Conservation (phyloP, 2,888 invertebrate genomes). For the Tipula confusa region DNA sequence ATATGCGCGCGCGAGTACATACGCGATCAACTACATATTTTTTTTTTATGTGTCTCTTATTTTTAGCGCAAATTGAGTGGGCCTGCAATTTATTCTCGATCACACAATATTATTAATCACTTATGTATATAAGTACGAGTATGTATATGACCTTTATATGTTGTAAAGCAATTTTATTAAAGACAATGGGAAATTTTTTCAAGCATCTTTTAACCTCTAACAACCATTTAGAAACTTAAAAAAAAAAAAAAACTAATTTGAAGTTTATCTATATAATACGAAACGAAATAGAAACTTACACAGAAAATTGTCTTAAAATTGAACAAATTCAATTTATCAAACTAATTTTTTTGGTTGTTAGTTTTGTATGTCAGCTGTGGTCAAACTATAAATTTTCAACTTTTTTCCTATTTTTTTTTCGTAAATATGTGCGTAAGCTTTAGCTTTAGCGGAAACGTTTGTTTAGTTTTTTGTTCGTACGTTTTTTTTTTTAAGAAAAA, state of each 20-base stretch:
- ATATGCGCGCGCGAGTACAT: background rate
- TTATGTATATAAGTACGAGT: background rate
- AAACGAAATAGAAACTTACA: background rate
- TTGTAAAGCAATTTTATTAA: slow-evolving; percentile 21
- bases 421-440: background rate
- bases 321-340: background rate
- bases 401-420: background rate
- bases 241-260: background rate
- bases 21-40: background rate
- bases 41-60: background rate
- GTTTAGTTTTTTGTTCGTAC: background rate
- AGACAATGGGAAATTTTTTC: slow-evolving; percentile 6
- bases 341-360: background rate
- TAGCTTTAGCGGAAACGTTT: background rate
- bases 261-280: background rate
- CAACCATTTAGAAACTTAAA: background rate
- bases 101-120: background rate
- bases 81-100: background rate
- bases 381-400: background rate
- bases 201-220: slow-evolving; percentile 12
- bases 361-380: background rate
- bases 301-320: background rate
- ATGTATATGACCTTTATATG: background rate
- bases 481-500: background rate
- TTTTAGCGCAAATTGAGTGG: background rate